Evolutionary conservation across 2,888 invertebrate genomes (phyloP).

Genomic region (Xiphydria camelus): DNA sequence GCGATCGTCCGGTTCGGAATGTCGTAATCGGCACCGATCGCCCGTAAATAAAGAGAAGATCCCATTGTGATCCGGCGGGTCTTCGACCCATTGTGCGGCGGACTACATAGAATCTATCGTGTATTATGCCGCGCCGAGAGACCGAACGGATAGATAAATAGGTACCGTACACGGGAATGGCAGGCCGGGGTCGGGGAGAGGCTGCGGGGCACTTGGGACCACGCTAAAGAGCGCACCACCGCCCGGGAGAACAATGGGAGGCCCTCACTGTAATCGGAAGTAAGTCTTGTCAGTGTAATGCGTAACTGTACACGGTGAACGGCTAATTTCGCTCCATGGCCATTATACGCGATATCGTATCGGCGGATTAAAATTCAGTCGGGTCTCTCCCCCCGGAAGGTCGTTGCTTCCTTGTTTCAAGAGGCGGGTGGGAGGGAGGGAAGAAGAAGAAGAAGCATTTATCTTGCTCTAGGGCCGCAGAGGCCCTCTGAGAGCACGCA

Average conservation of each 20-base stretch:
- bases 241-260: slow-evolving; percentile 42
- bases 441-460: too few species aligned
- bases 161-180: slow-evolving; percentile 38
- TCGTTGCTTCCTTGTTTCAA: too few species aligned
- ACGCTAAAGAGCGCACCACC: slow-evolving; percentile 39
- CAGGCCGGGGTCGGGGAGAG: slow-evolving; percentile 16
- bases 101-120: slow-evolving; percentile 48
- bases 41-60: slow-evolving; percentile 15
- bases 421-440: too few species aligned
- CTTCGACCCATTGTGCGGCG: slow-evolving; percentile 26
- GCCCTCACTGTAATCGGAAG: slow-evolving; percentile 49
- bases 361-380: slow-evolving; percentile 29
- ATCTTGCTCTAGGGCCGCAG: too few species aligned
- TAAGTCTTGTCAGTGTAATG: slow-evolving; percentile 53
- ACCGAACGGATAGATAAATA: slow-evolving; percentile 51
- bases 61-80: slow-evolving; percentile 12
- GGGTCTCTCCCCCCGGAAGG: too few species aligned
- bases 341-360: slow-evolving; percentile 33
- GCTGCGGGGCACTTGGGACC: too few species aligned
- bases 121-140: slow-evolving; percentile 43
- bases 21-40: slow-evolving; percentile 22
- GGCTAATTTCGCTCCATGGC: slow-evolving; percentile 46
- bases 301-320: slow-evolving; percentile 50
- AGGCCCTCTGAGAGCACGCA: too few species aligned
- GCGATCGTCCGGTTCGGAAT: too few species aligned